Evolutionary conservation across 2,797 vertebrate species (phyloP), one percentile per base, ranked within the genome.

Genomic region (Hylomyscus alleni): DNA sequence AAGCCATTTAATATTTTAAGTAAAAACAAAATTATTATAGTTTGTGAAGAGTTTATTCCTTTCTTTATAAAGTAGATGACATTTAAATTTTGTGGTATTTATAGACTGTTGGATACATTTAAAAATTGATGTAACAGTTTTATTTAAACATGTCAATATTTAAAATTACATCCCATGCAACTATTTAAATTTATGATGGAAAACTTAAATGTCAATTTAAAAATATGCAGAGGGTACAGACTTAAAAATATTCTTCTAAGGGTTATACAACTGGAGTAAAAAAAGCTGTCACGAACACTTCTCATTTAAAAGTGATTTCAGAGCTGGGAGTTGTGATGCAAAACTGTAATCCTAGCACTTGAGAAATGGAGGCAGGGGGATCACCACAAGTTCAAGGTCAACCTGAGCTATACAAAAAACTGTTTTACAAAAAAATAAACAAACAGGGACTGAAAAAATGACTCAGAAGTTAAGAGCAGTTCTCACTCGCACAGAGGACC

Each of bases 121-220:
- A 77, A 24, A 95, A 95, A 95, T 47, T 94, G 65, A 95, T 91
- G 1, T 95, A 95, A 96, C 91, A 89, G 80, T 95, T 97, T 95
- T 86, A 96, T 85, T 96, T 97, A 94, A 97, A 95, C 94, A 95
- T 84, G 80, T 91, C 94, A 98, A 93, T 96, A 97, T 96, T 96
- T 93, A 50, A 72, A 96, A 93, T 93, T 80, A 96, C 60, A 95
- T 75, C 47, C 44, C 91, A 95, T 95, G 58, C 80, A 97, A 95
- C 90, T 93, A 97, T 78, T 95, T 91, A 96, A 94, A 92, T 58
- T 93, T 94, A 83, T 75, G 91, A 94, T 84, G 24, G 26, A 94
- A 97, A 94, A 97, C 34, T 78, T 93, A 96, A 97, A 97, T 96
- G 90, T 96, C 95, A 97, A 96, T 90, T 95, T 96, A 82, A 97